phyloP scores from a whole-genome alignment of 1,140 invertebrate genomes.

The Leptinotarsa texana region DNA sequence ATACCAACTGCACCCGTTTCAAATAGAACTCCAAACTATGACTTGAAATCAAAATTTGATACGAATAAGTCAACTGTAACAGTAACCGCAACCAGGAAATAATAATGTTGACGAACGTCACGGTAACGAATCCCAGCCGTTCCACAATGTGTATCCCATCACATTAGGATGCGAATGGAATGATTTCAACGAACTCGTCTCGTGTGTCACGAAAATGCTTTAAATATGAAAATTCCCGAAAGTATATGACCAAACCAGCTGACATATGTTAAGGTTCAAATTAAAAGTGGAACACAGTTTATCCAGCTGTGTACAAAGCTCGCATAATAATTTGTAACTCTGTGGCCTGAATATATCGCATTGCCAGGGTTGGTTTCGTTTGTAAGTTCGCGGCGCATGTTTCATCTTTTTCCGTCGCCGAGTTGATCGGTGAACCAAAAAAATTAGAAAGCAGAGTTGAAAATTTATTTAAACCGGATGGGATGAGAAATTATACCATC shows the following conservation, averaged over 20 bases:
- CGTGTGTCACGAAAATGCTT: slow-evolving; percentile 19
- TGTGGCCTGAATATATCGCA: slow-evolving; percentile 3
- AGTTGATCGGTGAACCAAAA: too few relatives aligned
- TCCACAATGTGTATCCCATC: background rate
- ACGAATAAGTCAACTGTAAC: background rate
- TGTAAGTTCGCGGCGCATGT: too few relatives aligned
- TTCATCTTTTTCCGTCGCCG: too few relatives aligned
- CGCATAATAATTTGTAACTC: slow-evolving; percentile 25
- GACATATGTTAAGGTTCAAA: slow-evolving; percentile 27
- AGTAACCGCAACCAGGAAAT: background rate
- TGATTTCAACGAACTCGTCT: background rate
- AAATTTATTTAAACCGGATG: too few relatives aligned
- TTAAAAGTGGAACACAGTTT: slow-evolving; percentile 25
- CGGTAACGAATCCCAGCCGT: background rate
- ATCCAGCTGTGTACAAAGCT: slow-evolving; percentile 23
- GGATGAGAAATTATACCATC: too few relatives aligned
- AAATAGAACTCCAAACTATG: too few relatives aligned
- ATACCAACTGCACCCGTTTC: too few relatives aligned
- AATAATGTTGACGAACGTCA: background rate
- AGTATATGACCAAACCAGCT: slow-evolving; percentile 27
- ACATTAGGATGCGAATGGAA: background rate
- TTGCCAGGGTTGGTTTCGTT: too few relatives aligned
- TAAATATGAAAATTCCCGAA: slow-evolving; percentile 23
- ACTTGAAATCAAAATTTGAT: too few relatives aligned
- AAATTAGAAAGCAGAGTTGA: too few relatives aligned